Base-by-base conservation (phyloP, 1,140 invertebrate genomes). In the Drosophila albomicans region DNA sequence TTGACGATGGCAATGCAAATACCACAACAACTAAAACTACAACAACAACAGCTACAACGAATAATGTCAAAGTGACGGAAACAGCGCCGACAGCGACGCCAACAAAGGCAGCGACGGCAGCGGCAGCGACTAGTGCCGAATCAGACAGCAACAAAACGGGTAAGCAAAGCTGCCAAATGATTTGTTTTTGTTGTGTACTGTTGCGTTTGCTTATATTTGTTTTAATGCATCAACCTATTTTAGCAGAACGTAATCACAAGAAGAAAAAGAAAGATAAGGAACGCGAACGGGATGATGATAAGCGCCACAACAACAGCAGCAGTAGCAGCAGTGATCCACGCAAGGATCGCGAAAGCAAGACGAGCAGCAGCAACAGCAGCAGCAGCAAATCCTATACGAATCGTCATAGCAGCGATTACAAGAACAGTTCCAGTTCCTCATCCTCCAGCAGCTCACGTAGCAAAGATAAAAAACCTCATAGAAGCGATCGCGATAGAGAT, bases 261-360 rank as follows among this genome's bases (percentile, higher is more conserved):
- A 90, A 79, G 69, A 89, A 89, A 72, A 89, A 81, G 62, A 89
- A 84, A 89, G 85, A 89, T 81, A 89, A 89, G 81, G 91, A 92
- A 52, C 84, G 79, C 25, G 71, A 82, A 20, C 75, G 84, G 48
- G 84, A 88, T 81, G 78, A 84, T 68, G 85, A 85, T 74, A 91
- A 79, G 78, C 79, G 56, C 11, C 80, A 72, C 16, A 76, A 62
- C 32, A 84, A 32, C 45, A 81, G 48, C 56, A 43, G 41, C 51
- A 73, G 46, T 30, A 61, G 16, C 57, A 73, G 30, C 54, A 62
- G 28, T 28, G 32, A 66, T 59, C 46, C 13, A 35, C 54, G 52
- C 65, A 78, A 78, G 75, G 75, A 72, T 70, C 64, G 59, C 0
- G 56, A 68, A 16, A 45, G 30, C 48, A 63, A 74, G 15, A 57